Evolutionary conservation across 1,140 invertebrate species (phyloP).

Genomic region (Cherax destructor): DNA sequence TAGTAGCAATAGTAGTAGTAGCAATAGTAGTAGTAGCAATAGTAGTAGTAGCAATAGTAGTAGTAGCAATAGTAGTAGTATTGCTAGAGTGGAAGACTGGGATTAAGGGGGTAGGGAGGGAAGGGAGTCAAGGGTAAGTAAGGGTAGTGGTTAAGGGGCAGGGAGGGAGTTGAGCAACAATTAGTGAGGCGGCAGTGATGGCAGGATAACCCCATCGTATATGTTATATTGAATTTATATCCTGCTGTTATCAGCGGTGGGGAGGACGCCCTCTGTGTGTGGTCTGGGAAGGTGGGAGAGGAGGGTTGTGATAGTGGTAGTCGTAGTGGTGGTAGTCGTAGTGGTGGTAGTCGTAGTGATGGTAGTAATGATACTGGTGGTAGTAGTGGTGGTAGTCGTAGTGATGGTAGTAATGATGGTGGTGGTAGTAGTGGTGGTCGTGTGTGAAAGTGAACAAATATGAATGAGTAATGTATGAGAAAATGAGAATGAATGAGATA

Average conservation of each 20-base stretch:
- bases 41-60: too few relatives aligned
- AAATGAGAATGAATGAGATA: background rate
- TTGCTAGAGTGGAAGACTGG: too few relatives aligned
- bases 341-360: background rate
- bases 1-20: too few relatives aligned
- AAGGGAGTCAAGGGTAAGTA: too few relatives aligned
- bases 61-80: too few relatives aligned
- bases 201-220: constrained; percentile 8
- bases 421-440: too few relatives aligned
- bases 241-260: constrained; percentile 14
- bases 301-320: background rate
- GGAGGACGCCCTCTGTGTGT: background rate
- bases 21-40: too few relatives aligned
- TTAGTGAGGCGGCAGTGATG: constrained; percentile 16
- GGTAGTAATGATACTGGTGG: background rate
- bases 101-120: too few relatives aligned
- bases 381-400: background rate
- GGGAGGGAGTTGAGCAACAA: background rate
- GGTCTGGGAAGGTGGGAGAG: background rate
- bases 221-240: constrained; percentile 40
- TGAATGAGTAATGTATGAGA: background rate
- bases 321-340: background rate
- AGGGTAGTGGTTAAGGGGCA: too few relatives aligned
- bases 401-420: too few relatives aligned
- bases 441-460: too few relatives aligned